Conservation (phyloP, 2,113 vertebrate genomes). For the Ifrita kowaldi region DNA sequence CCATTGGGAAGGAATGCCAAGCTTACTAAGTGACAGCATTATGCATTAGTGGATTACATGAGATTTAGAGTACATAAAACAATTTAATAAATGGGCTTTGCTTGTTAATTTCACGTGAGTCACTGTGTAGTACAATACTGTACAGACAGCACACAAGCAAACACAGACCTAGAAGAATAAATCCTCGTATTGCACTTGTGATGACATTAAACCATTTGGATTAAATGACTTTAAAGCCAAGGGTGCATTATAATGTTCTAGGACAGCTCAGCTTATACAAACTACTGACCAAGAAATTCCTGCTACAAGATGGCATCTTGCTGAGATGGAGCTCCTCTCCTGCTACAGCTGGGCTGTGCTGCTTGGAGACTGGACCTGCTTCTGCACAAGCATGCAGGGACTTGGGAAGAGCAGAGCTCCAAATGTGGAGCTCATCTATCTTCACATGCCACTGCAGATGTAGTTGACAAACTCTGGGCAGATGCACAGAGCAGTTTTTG, state of each 20-base stretch:
- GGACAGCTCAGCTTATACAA: not conserved
- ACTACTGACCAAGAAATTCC: accelerated
- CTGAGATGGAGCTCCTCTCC: not conserved
- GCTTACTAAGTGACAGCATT: slow-evolving; percentile 1
- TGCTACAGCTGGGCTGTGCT: not conserved
- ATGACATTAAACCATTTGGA: not conserved
- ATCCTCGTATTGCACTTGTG: not conserved
- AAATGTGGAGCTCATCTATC: not conserved
- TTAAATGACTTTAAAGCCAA: not conserved
- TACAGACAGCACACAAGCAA: not conserved
- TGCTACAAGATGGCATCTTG: not conserved
- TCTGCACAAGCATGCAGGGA: not conserved
- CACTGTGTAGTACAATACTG: not conserved
- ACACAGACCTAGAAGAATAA: not conserved
- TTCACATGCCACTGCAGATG: not conserved
- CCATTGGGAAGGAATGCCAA: not conserved
- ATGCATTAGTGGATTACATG: slow-evolving; percentile 34
- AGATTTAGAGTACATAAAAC: slow-evolving; percentile 40
- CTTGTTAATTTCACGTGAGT: slow-evolving; percentile 26
- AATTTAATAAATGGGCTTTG: slow-evolving; percentile 50
- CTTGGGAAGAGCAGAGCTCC: not conserved
- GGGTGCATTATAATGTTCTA: not conserved
- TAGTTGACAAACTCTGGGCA: not conserved
- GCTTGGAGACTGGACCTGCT: not conserved
- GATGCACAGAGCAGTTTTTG: not conserved